Evolutionary conservation across 2,797 vertebrate species (phyloP).

Genomic region (Acanthornis magna): DNA sequence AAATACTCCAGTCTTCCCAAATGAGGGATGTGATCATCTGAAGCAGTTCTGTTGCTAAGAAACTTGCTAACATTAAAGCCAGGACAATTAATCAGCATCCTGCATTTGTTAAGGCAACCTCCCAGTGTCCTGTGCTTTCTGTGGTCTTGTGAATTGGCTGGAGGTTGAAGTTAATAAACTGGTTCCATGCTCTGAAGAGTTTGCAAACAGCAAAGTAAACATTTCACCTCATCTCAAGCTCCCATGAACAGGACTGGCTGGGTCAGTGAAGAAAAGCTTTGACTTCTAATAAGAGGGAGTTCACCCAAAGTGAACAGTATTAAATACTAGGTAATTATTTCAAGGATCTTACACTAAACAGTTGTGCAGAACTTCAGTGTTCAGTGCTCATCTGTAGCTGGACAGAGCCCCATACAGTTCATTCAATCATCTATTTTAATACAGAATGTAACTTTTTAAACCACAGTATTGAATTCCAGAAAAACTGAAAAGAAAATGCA

Average conservation of each 20-base stretch:
- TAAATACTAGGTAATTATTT: neutral
- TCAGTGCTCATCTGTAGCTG: neutral
- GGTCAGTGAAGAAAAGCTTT: neutral
- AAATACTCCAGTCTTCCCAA: neutral
- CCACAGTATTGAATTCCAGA: neutral
- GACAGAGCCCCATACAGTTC: neutral
- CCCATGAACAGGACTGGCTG: neutral
- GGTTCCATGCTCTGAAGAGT: neutral
- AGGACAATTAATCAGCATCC: neutral
- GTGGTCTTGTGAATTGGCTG: neutral
- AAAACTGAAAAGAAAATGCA: neutral
- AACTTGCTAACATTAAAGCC: neutral
- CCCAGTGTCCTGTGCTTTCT: neutral
- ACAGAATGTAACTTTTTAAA: neutral
- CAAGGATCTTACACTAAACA: neutral
- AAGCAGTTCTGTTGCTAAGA: conserved; percentile 32
- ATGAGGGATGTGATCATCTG: neutral
- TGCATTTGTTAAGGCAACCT: neutral
- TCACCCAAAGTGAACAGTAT: neutral
- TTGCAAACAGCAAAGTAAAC: neutral
- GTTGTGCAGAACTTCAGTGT: neutral
- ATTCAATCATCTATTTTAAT: neutral
- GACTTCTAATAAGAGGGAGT: neutral
- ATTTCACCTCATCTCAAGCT: neutral
- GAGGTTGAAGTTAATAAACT: neutral